phyloP scores from a whole-genome alignment of 2,888 invertebrate genomes.

The Nomada ruficornis region DNA sequence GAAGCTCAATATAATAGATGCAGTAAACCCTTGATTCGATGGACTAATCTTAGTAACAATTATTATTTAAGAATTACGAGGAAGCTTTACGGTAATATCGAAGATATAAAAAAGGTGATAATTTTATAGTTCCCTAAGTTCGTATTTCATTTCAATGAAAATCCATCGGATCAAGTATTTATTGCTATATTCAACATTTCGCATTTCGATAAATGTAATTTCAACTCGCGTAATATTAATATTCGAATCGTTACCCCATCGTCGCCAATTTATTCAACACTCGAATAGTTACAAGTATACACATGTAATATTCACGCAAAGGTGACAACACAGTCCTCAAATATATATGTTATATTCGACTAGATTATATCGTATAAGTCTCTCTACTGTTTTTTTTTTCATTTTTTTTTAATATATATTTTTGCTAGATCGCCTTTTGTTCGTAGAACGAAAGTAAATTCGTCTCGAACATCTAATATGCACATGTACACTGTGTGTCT shows the following conservation, averaged over 20 bases:
- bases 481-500: slow-evolving; percentile 27
- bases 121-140: background rate
- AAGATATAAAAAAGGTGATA: slow-evolving; percentile 8
- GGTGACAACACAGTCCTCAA: slow-evolving; percentile 30
- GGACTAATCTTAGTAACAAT: background rate
- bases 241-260: slow-evolving; percentile 14
- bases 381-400: slow-evolving; percentile 50
- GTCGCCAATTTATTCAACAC: slow-evolving; percentile 56
- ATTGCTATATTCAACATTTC: slow-evolving; percentile 32
- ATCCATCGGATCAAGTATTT: slow-evolving; percentile 39
- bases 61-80: background rate
- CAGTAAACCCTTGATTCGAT: slow-evolving; percentile 29
- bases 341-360: slow-evolving; percentile 56
- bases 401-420: slow-evolving; percentile 22
- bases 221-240: slow-evolving; percentile 22
- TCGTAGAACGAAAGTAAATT: slow-evolving; percentile 8
- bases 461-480: slow-evolving; percentile 25
- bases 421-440: slow-evolving; percentile 12
- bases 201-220: slow-evolving; percentile 27
- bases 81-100: background rate
- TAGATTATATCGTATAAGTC: slow-evolving; percentile 65
- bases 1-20: background rate
- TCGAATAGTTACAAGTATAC: slow-evolving; percentile 51
- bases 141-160: background rate
- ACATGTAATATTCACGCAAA: slow-evolving; percentile 45